Conservation (phyloP, 2,888 invertebrate genomes). For the Erebia palarica region DNA sequence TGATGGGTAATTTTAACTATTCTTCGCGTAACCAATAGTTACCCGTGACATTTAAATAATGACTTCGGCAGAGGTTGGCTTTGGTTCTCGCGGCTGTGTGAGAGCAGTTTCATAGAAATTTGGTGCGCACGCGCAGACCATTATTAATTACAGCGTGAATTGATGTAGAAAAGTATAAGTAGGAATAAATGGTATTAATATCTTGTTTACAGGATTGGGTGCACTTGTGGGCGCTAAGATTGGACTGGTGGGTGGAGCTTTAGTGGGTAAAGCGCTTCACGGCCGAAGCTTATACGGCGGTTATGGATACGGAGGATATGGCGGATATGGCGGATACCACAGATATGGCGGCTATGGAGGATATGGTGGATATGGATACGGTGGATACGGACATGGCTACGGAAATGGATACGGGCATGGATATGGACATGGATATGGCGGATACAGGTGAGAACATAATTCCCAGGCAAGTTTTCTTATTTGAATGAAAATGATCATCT, state of each 20-base stretch:
- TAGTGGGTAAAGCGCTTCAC: conserved; percentile 55
- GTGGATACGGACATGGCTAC: conserved; percentile 38
- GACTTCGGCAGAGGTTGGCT: no score
- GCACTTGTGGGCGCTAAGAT: conserved; percentile 65
- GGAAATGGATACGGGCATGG: conserved; percentile 10
- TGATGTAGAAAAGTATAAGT: no score
- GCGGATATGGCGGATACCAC: conserved; percentile 49
- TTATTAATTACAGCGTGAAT: no score
- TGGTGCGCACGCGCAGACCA: no score
- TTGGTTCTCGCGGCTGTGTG: no score
- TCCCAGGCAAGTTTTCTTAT: no score
- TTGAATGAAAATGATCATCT: no score
- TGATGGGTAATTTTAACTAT: conserved; percentile 36
- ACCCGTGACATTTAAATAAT: background rate
- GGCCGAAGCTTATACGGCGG: conserved; percentile 41
- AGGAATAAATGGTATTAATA: no score
- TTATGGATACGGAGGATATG: conserved; percentile 43
- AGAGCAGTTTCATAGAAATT: no score
- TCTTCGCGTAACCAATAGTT: background rate
- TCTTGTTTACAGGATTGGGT: conserved; percentile 22
- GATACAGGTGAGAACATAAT: conserved; percentile 39
- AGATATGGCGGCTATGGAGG: conserved; percentile 41
- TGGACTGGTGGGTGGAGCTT: conserved; percentile 66
- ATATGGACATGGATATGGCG: conserved; percentile 26
- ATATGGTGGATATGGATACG: conserved; percentile 51